Evolutionary conservation across 2,888 invertebrate species (phyloP).

Genomic region (Nasonia oneida): DNA sequence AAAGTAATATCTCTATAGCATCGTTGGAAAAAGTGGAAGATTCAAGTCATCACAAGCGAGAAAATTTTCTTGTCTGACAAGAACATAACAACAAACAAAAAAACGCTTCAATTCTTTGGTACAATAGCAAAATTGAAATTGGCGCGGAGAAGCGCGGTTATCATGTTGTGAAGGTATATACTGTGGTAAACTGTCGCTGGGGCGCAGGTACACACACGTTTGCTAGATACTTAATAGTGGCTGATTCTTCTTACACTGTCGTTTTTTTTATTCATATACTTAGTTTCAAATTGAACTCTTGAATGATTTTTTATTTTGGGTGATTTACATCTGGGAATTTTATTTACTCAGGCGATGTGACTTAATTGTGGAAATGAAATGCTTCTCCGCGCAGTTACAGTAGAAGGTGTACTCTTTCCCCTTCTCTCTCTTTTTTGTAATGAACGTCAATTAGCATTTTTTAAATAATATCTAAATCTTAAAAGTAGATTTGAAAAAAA

Average conservation of each 20-base stretch:
- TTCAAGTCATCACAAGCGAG: constrained; percentile 37
- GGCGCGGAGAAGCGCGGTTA: constrained; percentile 54
- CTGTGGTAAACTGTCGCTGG: constrained; percentile 54
- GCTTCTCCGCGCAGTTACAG: constrained; percentile 59
- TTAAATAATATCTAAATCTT: neutral
- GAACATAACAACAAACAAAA: constrained; percentile 13
- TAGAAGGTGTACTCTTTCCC: constrained; percentile 56
- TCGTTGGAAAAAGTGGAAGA: constrained; percentile 41
- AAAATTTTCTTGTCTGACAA: constrained; percentile 39
- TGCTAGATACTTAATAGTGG: constrained; percentile 52
- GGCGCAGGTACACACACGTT: constrained; percentile 45
- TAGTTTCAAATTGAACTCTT: constrained; percentile 11
- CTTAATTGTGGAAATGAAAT: constrained; percentile 47
- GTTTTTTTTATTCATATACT: constrained; percentile 31
- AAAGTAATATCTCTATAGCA: constrained; percentile 45
- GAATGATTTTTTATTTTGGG: constrained; percentile 33
- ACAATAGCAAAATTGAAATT: constrained; percentile 6
- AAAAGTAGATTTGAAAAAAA: neutral
- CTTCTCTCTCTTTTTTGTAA: constrained; percentile 44
- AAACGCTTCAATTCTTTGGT: constrained; percentile 33
- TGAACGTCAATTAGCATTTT: neutral
- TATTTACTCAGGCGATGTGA: constrained; percentile 37
- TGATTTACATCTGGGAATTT: constrained; percentile 43
- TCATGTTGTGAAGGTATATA: constrained; percentile 35
- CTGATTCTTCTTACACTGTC: constrained; percentile 39